Conservation (phyloP, 2,797 vertebrate species). For the Phoeniculus purpureus region DNA sequence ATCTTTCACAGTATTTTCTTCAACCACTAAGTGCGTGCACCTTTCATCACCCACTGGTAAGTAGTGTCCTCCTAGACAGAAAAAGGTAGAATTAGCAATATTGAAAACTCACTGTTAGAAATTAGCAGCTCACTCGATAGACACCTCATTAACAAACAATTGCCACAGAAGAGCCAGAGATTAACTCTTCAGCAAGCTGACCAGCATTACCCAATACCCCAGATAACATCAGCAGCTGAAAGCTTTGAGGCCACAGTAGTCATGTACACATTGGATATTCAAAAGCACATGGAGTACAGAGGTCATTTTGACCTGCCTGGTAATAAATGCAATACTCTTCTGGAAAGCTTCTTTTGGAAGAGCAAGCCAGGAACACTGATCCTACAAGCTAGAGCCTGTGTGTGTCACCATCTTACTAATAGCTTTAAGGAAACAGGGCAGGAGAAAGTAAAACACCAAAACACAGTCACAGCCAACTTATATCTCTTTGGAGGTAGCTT, state of each 20-base stretch:
- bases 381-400: not conserved
- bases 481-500: not conserved
- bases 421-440: not conserved
- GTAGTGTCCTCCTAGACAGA: slow-evolving; percentile 83
- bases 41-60: slow-evolving; percentile 88
- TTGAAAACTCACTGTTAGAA: not conserved
- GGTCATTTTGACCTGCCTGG: not conserved
- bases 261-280: not conserved
- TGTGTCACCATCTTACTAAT: not conserved
- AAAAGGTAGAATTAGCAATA: not conserved
- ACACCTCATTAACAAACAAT: not conserved
- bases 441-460: not conserved
- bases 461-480: not conserved
- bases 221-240: not conserved
- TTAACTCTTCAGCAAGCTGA: not conserved
- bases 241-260: not conserved
- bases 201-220: not conserved
- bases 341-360: not conserved
- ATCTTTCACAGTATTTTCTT: slow-evolving; percentile 93
- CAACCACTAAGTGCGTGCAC: slow-evolving; percentile 95
- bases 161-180: not conserved
- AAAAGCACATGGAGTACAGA: not conserved
- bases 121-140: not conserved
- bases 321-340: not conserved
- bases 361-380: not conserved